These are phyloP conservation scores for Cichlasoma orientale DNA, from an alignment of 2,797 vertebrate species.

Conservation along the genomic window DNA sequence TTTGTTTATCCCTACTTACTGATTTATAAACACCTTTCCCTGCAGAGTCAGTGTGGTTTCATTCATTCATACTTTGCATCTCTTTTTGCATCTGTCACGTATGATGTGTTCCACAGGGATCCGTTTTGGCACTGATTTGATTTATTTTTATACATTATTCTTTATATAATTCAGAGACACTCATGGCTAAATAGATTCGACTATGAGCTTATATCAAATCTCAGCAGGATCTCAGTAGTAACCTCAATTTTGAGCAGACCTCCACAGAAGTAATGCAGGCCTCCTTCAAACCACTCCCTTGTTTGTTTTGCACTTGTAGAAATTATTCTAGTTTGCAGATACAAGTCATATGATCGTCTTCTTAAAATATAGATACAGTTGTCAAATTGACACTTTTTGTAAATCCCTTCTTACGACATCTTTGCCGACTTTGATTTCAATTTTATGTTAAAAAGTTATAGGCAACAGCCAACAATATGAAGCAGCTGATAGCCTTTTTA, in stretches of 20 bases:
- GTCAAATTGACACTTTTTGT: too few species aligned
- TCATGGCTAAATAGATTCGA: background rate
- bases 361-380: background rate
- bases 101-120: background rate
- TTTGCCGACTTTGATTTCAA: too few species aligned
- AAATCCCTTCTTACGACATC: too few species aligned
- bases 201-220: background rate
- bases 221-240: rapidly evolving
- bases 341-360: too few species aligned
- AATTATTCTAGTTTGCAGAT: background rate
- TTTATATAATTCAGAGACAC: background rate
- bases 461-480: too few species aligned
- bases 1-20: background rate
- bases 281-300: background rate
- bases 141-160: background rate
- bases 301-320: background rate
- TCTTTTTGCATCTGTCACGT: background rate
- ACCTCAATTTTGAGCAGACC: background rate
- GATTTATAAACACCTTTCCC: background rate
- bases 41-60: background rate
- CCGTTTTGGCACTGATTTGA: background rate
- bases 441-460: too few species aligned
- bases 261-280: background rate
- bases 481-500: background rate
- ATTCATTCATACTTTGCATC: background rate